phyloP scores from a whole-genome alignment of 2,797 vertebrate genomes.

The Halcyon leucocephala region DNA sequence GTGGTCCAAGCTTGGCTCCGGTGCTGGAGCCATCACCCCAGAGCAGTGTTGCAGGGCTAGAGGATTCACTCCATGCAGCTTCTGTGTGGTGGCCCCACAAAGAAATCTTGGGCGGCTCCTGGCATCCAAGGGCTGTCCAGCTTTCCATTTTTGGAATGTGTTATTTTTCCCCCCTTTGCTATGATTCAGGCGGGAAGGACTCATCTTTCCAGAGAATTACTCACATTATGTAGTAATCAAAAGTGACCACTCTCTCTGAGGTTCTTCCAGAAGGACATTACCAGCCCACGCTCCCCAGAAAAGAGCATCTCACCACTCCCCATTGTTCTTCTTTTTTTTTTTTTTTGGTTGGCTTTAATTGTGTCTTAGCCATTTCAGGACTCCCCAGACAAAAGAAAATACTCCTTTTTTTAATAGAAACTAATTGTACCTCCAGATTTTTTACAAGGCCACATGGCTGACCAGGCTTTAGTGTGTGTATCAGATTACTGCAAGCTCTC shows the following conservation, averaged over 20 bases:
- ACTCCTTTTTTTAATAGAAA: conserved; percentile 1
- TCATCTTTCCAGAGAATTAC: conserved; percentile 63
- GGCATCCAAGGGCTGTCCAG: neutral
- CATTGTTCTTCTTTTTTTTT: neutral
- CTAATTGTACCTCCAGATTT: conserved; percentile 10
- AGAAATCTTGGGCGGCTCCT: conserved; percentile 26
- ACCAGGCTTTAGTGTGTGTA: neutral
- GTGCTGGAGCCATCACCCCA: neutral
- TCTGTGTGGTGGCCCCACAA: neutral
- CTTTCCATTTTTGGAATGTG: conserved; percentile 31
- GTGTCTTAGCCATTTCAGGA: neutral
- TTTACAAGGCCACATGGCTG: neutral
- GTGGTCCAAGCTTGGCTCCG: neutral
- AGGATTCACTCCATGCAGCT: neutral
- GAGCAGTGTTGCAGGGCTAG: neutral
- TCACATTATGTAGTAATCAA: conserved; percentile 64
- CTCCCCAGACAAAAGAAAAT: neutral
- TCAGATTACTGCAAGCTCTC: neutral
- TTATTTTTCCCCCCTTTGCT: conserved; percentile 52
- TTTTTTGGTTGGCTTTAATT: neutral
- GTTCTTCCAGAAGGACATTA: conserved; percentile 46
- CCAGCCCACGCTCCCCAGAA: conserved; percentile 47
- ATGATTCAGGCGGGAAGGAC: conserved; percentile 57
- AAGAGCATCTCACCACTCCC: conserved; percentile 39
- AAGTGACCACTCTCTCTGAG: conserved; percentile 68